phyloP scores from a whole-genome alignment of 1,140 invertebrate genomes.

The Eumaeus atala region DNA sequence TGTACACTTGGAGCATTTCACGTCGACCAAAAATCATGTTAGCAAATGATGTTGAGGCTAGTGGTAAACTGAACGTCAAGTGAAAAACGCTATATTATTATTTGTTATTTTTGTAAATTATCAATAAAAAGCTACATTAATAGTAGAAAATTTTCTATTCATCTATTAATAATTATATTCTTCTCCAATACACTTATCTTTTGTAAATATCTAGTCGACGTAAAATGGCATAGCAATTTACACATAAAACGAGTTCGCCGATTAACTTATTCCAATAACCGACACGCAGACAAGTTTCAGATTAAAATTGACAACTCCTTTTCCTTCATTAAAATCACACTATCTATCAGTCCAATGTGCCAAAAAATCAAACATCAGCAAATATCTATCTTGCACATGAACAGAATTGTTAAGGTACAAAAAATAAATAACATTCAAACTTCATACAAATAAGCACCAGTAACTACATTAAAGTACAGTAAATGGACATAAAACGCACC shows the following conservation, averaged over 20 bases:
- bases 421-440: conserved; percentile 17
- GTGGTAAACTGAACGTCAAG: no score
- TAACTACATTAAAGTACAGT: conserved; percentile 4
- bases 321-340: neutral
- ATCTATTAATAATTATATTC: no score
- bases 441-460: conserved; percentile 17
- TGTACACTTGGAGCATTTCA: neutral
- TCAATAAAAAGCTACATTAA: no score
- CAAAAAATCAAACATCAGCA: neutral
- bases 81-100: no score
- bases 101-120: no score
- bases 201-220: neutral
- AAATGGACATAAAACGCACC: conserved; percentile 9
- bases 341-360: neutral
- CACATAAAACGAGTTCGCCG: neutral
- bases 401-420: neutral
- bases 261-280: neutral
- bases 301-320: conserved; percentile 4
- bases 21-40: conserved; percentile 3
- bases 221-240: neutral
- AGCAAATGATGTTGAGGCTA: no score
- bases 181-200: no score
- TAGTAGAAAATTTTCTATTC: no score
- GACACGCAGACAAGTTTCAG: neutral
- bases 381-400: neutral